Evolutionary conservation across 2,113 vertebrate species (phyloP).

Genomic region (Gracilinanus agilis): DNA sequence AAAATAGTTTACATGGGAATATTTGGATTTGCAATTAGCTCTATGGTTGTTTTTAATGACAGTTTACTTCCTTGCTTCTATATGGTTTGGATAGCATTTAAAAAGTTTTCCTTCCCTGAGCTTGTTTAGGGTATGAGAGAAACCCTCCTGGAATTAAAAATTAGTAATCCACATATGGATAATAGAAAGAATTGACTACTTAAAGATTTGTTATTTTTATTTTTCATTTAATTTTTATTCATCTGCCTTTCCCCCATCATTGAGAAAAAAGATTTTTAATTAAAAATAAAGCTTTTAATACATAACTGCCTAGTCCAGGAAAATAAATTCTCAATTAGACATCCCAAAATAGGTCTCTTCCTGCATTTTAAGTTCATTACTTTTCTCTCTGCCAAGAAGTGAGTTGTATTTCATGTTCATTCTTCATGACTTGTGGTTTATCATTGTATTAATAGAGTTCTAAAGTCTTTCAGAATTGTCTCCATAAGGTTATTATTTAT

Average conservation of each 20-base stretch:
- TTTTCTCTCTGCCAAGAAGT: background rate
- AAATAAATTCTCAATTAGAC: background rate
- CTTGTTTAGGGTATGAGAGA: background rate
- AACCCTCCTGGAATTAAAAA: background rate
- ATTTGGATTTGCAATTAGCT: background rate
- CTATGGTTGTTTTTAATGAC: background rate
- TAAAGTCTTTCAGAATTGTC: background rate
- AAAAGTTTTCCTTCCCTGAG: background rate
- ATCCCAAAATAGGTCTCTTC: background rate
- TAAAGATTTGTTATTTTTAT: background rate
- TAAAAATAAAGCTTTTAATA: background rate
- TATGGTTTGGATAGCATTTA: background rate
- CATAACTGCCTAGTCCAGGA: background rate
- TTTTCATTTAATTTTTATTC: background rate
- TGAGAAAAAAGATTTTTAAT: background rate
- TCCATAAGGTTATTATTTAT: background rate
- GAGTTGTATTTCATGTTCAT: background rate
- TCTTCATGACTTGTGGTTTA: background rate
- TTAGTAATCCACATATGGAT: background rate
- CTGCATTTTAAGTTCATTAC: background rate
- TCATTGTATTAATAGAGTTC: background rate
- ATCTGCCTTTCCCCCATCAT: background rate
- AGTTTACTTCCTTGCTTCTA: conserved; percentile 5
- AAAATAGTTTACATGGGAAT: background rate
- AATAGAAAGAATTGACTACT: background rate